Evolutionary conservation across 2,888 invertebrate genomes (phyloP), one percentile per base, ranked within the genome.

Genomic region (Papilio protenor): DNA sequence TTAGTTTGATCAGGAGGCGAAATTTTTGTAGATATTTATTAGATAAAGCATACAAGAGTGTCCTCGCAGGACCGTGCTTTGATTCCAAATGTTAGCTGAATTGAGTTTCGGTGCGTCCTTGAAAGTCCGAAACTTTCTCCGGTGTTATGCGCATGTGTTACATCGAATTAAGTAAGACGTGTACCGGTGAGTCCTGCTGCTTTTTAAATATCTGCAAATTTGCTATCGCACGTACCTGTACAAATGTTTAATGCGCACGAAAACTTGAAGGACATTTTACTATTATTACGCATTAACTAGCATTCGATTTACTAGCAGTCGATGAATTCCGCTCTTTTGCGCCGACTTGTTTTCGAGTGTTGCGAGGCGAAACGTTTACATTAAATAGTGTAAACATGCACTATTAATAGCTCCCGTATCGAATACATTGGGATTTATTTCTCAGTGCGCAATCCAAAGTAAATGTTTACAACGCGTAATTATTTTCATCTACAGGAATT

Each of bases 301-400:
- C 49, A 33, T 27, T 55, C 33, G 72, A 55, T 72, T 72, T 55
- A 72, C 33, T 72, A 72, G 72, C 27, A n/a, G 55, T 33, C 27
- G 52, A 55, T 12, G 33, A 27, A 72, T 72, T 72, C 72, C 66
- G 66, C 45, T 69, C 27, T 72, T 52, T 52, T 72, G 33, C 55
- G 18, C 8, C 12, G 72, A 72, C 66, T 49, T 64, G 61, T 73
- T 40, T 73, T 73, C 73, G 59, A 69, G 66, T 61, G 45, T 74
- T 74, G 49, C 61, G 74, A 47, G 59, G 49, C 74, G 61, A 74
- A 70, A 40, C 76, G 52, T 76, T 77, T 64, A 64, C 52, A 64
- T 64, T 33, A 72, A 61, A 71, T 72, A 76, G 61, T 72, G 72
- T 77, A 77, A 77, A 77, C 76, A 77, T 40, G 40, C 47, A 40